phyloP scores from a whole-genome alignment of 2,888 invertebrate species.

The Sesia apiformis region DNA sequence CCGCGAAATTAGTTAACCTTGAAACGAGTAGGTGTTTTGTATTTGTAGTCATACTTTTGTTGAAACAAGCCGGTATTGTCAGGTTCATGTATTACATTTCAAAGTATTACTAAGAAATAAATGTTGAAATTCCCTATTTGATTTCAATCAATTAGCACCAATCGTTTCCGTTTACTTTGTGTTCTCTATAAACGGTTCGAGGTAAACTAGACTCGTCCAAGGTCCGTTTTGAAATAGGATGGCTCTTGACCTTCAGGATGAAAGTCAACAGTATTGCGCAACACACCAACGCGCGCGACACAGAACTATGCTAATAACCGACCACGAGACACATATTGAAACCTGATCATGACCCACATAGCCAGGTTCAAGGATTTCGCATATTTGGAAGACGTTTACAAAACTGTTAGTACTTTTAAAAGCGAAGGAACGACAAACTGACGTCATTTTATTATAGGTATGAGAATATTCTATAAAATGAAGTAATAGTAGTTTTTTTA shows the following conservation, averaged over 20 bases:
- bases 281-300: slow-evolving; percentile 52
- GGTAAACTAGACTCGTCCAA: slow-evolving; percentile 67
- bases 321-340: slow-evolving; percentile 61
- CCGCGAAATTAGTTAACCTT: slow-evolving; percentile 62
- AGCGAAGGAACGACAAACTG: not conserved
- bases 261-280: slow-evolving; percentile 72
- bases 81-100: not conserved
- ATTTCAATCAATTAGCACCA: slow-evolving; percentile 53
- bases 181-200: slow-evolving; percentile 45
- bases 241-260: slow-evolving; percentile 74
- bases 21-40: slow-evolving; percentile 11
- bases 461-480: not conserved
- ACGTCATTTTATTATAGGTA: not conserved
- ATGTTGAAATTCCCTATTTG: slow-evolving; percentile 14
- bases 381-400: slow-evolving; percentile 70
- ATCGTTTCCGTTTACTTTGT: slow-evolving; percentile 59
- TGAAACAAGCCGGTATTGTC: not conserved
- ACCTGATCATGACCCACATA: slow-evolving; percentile 71
- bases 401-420: slow-evolving; percentile 24
- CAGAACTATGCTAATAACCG: slow-evolving; percentile 66
- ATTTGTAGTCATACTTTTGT: not conserved
- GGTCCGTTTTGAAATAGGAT: slow-evolving; percentile 73
- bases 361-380: slow-evolving; percentile 69
- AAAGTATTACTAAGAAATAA: not conserved
- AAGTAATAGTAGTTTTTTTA: slow-evolving; percentile 17